Evolutionary conservation across 2,797 vertebrate genomes (phyloP), one percentile per base, ranked within the genome.

Genomic region (Eupleurogrammus muticus): DNA sequence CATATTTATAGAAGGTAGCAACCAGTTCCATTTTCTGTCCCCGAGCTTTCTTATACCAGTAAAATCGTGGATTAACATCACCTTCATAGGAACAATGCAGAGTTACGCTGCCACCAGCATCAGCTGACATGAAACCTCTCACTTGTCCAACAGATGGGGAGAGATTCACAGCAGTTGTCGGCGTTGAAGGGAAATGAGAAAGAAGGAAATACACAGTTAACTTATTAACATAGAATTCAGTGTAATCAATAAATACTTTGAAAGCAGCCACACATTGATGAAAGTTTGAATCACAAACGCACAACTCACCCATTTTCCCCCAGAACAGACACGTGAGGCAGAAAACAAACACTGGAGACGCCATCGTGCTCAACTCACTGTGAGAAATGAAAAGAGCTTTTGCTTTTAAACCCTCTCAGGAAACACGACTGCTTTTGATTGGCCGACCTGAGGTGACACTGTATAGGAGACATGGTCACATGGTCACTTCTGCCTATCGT

Each of bases 21-120:
- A 90, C 32, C 0, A 80, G 56, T 5, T 47, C 40, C 4, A 65
- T 81, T 36, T 71, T 68, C 20, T 59, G 52, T 0, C 81, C 85
- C 17, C 64, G 46, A 16, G 0, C n/a, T 28, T 87, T 84, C 24
- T 79, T 84, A 8, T 73, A 80, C 87, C 87, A 91, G 48, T 58
- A 61, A 53, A 66, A 13, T 12, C 2, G 47, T 2, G 2, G 5
- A 19, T 24, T 17, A 8, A 4, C 10, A 0, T 70, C 23, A 9
- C 0, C 44, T 4, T 34, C 9, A 65, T 47, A 38, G 46, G 57
- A 73, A 46, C 88, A 90, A 6, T 5, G 23, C 53, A 90, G 51
- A 38, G 12, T 80, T 34, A 83, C 20, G 0, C 0, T 0, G 0
- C 74, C 44, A 7, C 87, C 85, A 59, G 58, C 63, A 28, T 70